Conservation (phyloP, 2,113 vertebrate genomes). For the Eurypyga helias region DNA sequence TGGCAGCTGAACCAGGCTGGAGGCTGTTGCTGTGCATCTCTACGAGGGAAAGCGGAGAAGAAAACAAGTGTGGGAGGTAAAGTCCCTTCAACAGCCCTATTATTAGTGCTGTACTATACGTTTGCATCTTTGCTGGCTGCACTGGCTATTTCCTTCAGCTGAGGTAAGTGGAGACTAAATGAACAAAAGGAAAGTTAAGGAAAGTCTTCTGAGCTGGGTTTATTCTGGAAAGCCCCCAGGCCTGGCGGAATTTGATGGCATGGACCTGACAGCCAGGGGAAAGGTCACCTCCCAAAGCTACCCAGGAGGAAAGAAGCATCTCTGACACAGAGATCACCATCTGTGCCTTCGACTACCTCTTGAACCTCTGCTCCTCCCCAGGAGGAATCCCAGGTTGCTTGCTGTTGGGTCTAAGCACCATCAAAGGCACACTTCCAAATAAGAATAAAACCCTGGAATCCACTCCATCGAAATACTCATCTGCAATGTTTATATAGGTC, state of each 20-base stretch:
- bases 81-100: background rate
- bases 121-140: background rate
- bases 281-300: constrained; percentile 20
- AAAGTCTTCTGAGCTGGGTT: background rate
- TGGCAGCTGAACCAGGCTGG: constrained; percentile 39
- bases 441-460: background rate
- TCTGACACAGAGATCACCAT: constrained; percentile 15
- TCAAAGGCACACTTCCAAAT: background rate
- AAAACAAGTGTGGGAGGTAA: constrained; percentile 7
- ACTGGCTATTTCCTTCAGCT: background rate
- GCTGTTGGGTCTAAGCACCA: background rate
- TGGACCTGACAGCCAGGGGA: constrained; percentile 33
- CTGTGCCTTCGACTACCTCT: background rate
- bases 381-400: background rate
- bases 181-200: background rate
- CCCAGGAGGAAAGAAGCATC: background rate
- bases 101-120: background rate
- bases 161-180: background rate
- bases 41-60: background rate
- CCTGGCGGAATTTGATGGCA: background rate
- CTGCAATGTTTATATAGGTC: background rate
- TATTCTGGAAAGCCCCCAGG: constrained; percentile 6
- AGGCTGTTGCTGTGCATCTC: constrained; percentile 6
- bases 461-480: background rate
- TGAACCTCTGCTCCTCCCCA: background rate